Evolutionary conservation across 2,888 invertebrate genomes (phyloP).

Genomic region (Dryobotodes eremita): DNA sequence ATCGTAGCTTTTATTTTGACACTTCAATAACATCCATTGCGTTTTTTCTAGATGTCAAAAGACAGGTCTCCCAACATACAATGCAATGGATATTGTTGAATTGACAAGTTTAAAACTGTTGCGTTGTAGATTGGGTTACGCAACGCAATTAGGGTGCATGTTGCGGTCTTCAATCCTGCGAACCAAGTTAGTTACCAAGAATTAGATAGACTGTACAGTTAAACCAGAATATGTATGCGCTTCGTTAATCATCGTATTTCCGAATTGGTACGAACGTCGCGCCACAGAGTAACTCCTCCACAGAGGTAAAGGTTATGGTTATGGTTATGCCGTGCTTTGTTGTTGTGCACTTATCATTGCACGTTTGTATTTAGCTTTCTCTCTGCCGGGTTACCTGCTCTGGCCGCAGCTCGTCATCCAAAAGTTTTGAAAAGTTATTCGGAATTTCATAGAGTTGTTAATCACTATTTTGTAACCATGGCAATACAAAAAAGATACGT

Average conservation of each 20-base stretch:
- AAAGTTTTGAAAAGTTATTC: not conserved
- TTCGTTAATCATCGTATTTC: not conserved
- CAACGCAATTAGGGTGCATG: constrained; percentile 28
- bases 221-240: not conserved
- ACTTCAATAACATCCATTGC: not conserved
- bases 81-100: not conserved
- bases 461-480: not conserved
- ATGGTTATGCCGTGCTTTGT: not conserved
- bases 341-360: not conserved
- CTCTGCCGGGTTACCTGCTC: not conserved
- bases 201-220: constrained; percentile 4
- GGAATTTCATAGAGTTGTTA: not conserved
- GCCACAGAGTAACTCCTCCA: no score
- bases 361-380: not conserved
- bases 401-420: not conserved
- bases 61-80: not conserved
- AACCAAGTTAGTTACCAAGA: constrained; percentile 7
- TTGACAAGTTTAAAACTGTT: constrained; percentile 36
- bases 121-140: constrained; percentile 3
- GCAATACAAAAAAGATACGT: not conserved
- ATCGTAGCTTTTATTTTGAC: not conserved
- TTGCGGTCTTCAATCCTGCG: constrained; percentile 27
- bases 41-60: not conserved
- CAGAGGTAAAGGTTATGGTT: not conserved
- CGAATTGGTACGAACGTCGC: not conserved